Conservation (phyloP, 2,797 vertebrate species). For the Mus minutoides region DNA sequence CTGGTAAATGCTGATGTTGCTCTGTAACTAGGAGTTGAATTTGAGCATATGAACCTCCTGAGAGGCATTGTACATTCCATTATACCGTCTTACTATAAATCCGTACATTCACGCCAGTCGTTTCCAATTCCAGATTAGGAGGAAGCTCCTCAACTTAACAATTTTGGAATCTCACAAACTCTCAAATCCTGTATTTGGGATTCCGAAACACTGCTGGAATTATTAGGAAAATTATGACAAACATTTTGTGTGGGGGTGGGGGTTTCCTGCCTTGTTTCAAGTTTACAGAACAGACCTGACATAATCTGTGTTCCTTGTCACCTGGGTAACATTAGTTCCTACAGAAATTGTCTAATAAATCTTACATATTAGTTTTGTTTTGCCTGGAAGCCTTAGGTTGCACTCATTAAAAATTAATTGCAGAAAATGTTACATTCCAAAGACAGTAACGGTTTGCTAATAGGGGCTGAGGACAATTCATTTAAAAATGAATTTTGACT, state of each 20-base stretch:
- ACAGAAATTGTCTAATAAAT: not conserved
- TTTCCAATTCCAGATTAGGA: not conserved
- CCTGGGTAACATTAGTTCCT: not conserved
- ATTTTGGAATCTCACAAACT: not conserved
- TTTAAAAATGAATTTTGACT: not conserved
- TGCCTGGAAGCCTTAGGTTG: not conserved
- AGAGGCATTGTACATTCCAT: not conserved
- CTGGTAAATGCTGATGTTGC: not conserved
- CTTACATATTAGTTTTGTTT: not conserved
- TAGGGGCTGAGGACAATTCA: not conserved
- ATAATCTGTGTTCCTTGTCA: not conserved
- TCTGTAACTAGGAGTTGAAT: not conserved
- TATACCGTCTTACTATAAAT: not conserved
- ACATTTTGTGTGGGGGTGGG: not conserved
- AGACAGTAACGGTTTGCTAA: not conserved
- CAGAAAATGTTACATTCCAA: not conserved
- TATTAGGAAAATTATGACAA: not conserved
- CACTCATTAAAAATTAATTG: conserved; percentile 23
- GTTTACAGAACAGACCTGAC: not conserved
- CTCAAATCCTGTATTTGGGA: not conserved
- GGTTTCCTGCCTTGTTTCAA: conserved; percentile 6
- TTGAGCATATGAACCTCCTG: not conserved
- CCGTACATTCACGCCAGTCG: not conserved
- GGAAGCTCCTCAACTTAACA: not conserved
- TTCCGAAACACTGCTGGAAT: not conserved